Evolutionary conservation across 2,797 vertebrate species (phyloP), one percentile per base, ranked within the genome.

Genomic region (Mormyrops boulengeri): DNA sequence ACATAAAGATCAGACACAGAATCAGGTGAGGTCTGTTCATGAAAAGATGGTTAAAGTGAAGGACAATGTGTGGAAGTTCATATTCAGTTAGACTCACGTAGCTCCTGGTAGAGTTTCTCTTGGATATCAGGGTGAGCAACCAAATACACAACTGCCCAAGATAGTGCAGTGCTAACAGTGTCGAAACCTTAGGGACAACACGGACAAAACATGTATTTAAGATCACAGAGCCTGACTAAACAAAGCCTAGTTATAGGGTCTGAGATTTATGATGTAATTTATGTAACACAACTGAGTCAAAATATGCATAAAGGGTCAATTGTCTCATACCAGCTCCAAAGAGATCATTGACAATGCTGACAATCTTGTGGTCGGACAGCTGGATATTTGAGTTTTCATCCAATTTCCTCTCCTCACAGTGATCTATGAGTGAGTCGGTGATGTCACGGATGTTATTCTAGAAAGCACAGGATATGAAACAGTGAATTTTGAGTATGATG

Each of bases 371-470:
- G 0, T 97, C 94, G 0, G 97, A 96, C 60, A 97, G 50, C 3
- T 96, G 95, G 30, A 96, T 0, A 0, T 94, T 96, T 44, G 94
- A 94, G 5, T 97, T 97, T 90, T 97, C 96, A 0, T 96, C 96
- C 57, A 93, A 41, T 4, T 93, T 96, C 60, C 96, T 96, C 91
- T 97, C 97, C 91, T 97, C 96, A 62, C 97, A 98, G 92, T 97
- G 97, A 80, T 96, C 93, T 0, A 99, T 99, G 85, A 99, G 96
- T 0, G 97, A 97, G 91, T 99, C 98, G 0, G 97, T 98, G 94
- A 99, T 97, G 90, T 99, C 98, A 44, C 97, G 95, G 69, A 99
- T 97, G 87, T 97, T 94, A 60, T 95, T 94, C 98, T 99, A 92
- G 66, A 94, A 89, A 3, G 60, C 86, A 82, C 62, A 90, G 38